Base-by-base conservation (phyloP, 2,113 vertebrate genomes). In the Sorex fumeus region DNA sequence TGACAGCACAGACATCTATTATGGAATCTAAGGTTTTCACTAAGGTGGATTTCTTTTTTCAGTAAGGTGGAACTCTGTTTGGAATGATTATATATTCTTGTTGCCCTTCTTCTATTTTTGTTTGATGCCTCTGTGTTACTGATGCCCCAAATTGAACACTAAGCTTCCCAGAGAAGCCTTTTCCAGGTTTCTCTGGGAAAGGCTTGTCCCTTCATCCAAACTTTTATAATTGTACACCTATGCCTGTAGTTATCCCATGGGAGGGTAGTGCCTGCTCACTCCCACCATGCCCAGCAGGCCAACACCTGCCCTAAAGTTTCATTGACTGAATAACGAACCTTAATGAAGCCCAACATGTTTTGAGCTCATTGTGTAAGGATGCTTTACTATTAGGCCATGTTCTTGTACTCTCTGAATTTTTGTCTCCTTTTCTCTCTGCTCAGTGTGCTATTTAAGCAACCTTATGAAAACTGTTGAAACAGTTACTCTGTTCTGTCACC, bases 41-140 rank as follows among this genome's bases (percentile, higher is more conserved):
- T 36, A 90, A 82, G 19, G 19, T 45, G 7, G 4, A 8, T 84
- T 82, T 93, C 50, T 85, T 75, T 30, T 12, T 87, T 79, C 45
- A 43, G 4, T 53, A 40, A 40, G 40, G 40, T 40, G 40, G 43
- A 82, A 34, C 67, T 87, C 23, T 74, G 27, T 1, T 64, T 40
- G 70, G 28, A 88, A 50, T 84, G 72, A 18, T 83, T 76, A 84
- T 70, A 64, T 30, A 36, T 64, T 30, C 13, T 23, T 8, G 72
- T 80, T 69, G 19, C 27, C 72, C 28, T 43, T 2, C 71, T 87
- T 25, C 45, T 45, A 3, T 84, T 25, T 77, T 36, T n/a, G 3
- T 1, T 43, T 80, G n/a, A 7, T 11, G 45, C 6, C 45, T 47
- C 45, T 11, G 45, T 7, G 45, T 47, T 47, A 6, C 45, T 47